These are phyloP conservation scores for Enhydra lutris DNA, from an alignment of 2,113 vertebrate species.

Conservation along the genomic window DNA sequence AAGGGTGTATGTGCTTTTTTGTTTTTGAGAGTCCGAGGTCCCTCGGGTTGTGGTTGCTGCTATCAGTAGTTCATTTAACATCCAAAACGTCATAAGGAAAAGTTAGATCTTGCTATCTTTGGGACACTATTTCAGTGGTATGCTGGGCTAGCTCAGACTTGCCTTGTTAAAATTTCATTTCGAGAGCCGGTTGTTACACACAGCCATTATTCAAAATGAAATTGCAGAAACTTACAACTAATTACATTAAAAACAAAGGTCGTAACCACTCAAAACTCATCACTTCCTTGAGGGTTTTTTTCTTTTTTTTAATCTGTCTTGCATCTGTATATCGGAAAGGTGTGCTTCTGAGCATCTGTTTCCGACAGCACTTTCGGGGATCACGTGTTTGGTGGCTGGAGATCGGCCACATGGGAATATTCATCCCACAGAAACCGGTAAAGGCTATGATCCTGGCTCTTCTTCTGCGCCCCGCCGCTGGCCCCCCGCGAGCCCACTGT, in stretches of 20 bases:
- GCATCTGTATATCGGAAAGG: too few species aligned
- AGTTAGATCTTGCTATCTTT: neutral
- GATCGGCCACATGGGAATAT: neutral
- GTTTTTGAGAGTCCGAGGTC: neutral
- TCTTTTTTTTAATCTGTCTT: neutral
- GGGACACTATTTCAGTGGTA: neutral
- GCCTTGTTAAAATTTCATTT: neutral
- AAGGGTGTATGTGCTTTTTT: conserved; percentile 32
- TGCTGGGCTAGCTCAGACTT: neutral
- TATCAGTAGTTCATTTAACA: neutral
- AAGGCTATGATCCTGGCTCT: neutral
- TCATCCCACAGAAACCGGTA: neutral
- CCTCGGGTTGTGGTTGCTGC: neutral
- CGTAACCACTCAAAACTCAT: neutral
- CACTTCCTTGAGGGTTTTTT: neutral
- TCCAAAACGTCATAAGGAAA: neutral
- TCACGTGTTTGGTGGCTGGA: neutral
- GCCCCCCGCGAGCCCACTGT: neutral
- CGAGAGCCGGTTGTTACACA: conserved; percentile 22
- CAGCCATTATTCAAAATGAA: neutral
- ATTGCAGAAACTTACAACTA: neutral
- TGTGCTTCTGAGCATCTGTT: too few species aligned
- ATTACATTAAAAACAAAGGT: neutral
- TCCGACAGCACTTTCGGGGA: neutral
- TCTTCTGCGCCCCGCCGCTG: neutral